A percentile compares a stretch with the other conserved stretches of the same genome.
Evolutionary conservation across 2,797 vertebrate species (phyloP).

Genomic region (Darevskia nairensis): DNA sequence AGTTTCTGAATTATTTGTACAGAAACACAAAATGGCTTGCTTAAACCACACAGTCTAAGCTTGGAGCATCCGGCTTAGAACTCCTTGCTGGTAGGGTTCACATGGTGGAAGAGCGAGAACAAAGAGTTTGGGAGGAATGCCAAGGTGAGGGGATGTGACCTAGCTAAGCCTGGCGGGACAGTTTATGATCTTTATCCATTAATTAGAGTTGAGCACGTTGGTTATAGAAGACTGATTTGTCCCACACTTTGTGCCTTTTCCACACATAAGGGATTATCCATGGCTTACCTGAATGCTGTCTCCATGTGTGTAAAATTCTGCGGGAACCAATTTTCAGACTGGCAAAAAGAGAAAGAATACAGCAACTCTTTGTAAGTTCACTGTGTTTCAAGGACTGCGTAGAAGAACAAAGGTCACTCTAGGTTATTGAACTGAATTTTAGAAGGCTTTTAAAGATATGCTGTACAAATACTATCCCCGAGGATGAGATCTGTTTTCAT

Average conservation of each 20-base stretch:
- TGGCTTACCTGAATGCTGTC: not conserved
- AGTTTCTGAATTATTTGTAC: too few relatives aligned
- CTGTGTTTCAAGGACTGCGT: not conserved
- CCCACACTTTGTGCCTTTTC: not conserved
- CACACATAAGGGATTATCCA: not conserved
- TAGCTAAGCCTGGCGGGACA: not conserved
- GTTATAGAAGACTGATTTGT: not conserved
- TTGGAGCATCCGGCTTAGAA: too few relatives aligned
- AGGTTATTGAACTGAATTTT: conserved; percentile 33
- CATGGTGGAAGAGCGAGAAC: too few relatives aligned
- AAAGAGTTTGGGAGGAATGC: too few relatives aligned
- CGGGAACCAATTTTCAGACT: not conserved
- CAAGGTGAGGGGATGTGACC: not conserved
- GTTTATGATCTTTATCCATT: too few relatives aligned
- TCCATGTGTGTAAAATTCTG: not conserved
- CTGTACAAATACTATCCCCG: conserved; percentile 55
- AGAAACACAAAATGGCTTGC: too few relatives aligned
- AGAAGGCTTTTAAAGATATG: conserved; percentile 56
- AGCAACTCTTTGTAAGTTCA: conserved; percentile 8
- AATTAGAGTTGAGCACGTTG: not conserved
- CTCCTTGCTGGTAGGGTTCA: too few relatives aligned
- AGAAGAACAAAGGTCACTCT: conserved; percentile 35
- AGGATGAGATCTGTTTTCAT: conserved; percentile 57
- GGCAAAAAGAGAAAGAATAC: not conserved
- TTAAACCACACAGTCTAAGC: too few relatives aligned